These are phyloP conservation scores for Pantherophis guttatus DNA, from an alignment of 2,113 vertebrate genomes.

Conservation along the genomic window DNA sequence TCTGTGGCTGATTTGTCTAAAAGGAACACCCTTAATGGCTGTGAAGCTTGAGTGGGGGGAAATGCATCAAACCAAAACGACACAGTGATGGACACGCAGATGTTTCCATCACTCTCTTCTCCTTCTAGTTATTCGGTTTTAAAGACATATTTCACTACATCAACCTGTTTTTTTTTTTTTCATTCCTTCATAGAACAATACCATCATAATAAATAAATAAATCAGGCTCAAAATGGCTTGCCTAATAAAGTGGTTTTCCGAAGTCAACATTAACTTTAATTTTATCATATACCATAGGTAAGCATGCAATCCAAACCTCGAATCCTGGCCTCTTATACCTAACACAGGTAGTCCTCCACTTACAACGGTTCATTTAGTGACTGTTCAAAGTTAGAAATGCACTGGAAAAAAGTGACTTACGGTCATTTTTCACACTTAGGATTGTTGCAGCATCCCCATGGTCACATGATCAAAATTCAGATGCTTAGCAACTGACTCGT, in stretches of 20 bases:
- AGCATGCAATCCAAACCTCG: background rate
- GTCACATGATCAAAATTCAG: background rate
- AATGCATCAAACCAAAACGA: conserved; percentile 63
- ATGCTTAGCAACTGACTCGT: background rate
- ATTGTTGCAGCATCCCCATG: background rate
- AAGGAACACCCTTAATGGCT: conserved; percentile 56
- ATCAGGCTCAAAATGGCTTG: background rate
- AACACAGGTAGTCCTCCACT: background rate
- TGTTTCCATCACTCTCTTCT: conserved; percentile 57
- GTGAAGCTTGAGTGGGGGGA: background rate
- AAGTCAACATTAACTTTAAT: background rate
- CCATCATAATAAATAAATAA: background rate
- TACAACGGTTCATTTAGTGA: background rate
- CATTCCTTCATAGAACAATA: conserved; percentile 40
- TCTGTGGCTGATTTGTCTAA: conserved; percentile 54
- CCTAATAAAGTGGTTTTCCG: background rate
- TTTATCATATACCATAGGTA: background rate
- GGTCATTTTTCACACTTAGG: background rate
- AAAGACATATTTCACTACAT: conserved; percentile 53
- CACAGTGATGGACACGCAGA: conserved; percentile 56
- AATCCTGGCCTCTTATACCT: background rate
- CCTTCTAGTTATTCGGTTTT: conserved; percentile 54
- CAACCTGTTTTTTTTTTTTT: conserved; percentile 44
- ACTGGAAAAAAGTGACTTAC: background rate
- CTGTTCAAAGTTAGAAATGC: background rate